Evolutionary conservation across 2,113 vertebrate genomes (phyloP), one percentile per base, ranked within the genome.

Genomic region (Hippocampus mohnikei): DNA sequence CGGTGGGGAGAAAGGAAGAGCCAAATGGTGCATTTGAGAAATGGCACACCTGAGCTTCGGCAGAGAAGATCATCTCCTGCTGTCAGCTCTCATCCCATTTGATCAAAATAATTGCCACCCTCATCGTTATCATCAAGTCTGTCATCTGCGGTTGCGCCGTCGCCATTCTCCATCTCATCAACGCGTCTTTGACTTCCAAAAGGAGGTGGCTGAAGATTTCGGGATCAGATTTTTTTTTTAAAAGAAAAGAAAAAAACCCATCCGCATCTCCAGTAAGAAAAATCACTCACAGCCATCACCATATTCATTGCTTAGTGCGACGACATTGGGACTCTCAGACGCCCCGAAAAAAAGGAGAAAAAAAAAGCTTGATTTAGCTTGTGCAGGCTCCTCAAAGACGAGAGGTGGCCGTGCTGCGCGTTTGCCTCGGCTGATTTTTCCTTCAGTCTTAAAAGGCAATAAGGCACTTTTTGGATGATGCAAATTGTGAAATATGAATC

Each of bases 101-200:
- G 78, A 89, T 88, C 86, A 87, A 72, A 89, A 88, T 90, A 88
- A 90, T 87, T 86, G 88, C 86, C 85, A 78, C 81, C 84, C 85
- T 82, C 87, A 80, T 88, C 82, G 78, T 87, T 81, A 87, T 85
- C 88, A 83, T 87, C 83, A 78, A 79, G 85, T 84, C 85, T 84
- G 85, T 85, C 87, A 88, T 87, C 80, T 78, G 76, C 73, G 62
- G 70, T 33, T 68, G 82, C 66, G 77, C 70, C 80, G 52, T 56
- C 69, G 41, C 76, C 74, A 52, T 74, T 75, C 81, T 82, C 84
- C 71, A 71, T 85, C 87, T 87, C 86, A 84, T 86, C 86, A 77
- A 53, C 48, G 70, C 62, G 66, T 69, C 80, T 82, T 75, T 71
- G 71, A 75, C 81, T 77, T 80, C 65, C 68, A 11, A 56, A 21